These are phyloP conservation scores for human (Homo sapiens) DNA, from an alignment of 2,113 vertebrate species.

Conservation along the genomic window GRCh38 chr17:37172501-37173000, in stretches of 20 bases:
- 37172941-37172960: slow-evolving; percentile 22
- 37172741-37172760: no score
- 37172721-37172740: no score
- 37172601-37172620: background rate
- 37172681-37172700: slow-evolving; percentile 43
- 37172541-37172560: slow-evolving; percentile 11
- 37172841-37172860: slow-evolving; percentile 16
- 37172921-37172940: slow-evolving; percentile 17
- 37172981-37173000: slow-evolving; percentile 54
- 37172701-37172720: background rate
- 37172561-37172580: background rate
- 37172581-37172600: slow-evolving; percentile 43
- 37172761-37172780: background rate
- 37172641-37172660: slow-evolving; percentile 52
- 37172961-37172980: slow-evolving; percentile 24
- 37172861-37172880: slow-evolving; percentile 28
- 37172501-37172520: slow-evolving; percentile 40
- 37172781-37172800: slow-evolving; percentile 54
- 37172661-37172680: slow-evolving; percentile 44
- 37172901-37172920: slow-evolving; percentile 44
- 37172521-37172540: slow-evolving; percentile 8
- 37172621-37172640: slow-evolving; percentile 28
- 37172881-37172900: slow-evolving; percentile 27
- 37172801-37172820: background rate
- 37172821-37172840: slow-evolving; percentile 1